Evolutionary conservation across 2,797 vertebrate species (phyloP).

Genomic region (Valencia hispanica): DNA sequence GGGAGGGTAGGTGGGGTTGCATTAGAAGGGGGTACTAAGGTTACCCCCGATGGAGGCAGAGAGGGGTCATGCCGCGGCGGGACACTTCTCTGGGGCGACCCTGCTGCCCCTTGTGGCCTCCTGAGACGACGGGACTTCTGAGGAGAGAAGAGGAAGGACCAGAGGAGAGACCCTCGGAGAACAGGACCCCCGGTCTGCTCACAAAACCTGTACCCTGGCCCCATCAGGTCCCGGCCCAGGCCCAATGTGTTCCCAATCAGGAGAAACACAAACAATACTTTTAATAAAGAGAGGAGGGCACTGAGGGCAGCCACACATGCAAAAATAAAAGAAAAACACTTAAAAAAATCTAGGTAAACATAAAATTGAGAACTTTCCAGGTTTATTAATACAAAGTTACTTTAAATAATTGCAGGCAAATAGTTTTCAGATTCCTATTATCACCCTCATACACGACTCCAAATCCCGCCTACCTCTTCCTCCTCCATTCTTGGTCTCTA

Average conservation of each 20-base stretch:
- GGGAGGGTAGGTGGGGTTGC: constrained; percentile 73
- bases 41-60: constrained; percentile 88
- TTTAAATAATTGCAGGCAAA: constrained; percentile 40
- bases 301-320: constrained; percentile 28
- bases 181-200: constrained; percentile 88
- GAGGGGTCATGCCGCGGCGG: constrained; percentile 88
- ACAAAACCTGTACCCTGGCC: constrained; percentile 71
- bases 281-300: constrained; percentile 87
- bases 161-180: constrained; percentile 80
- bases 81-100: constrained; percentile 87
- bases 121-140: constrained; percentile 91
- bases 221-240: constrained; percentile 63
- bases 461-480: constrained; percentile 57
- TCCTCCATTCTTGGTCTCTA: constrained; percentile 69
- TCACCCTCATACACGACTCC: constrained; percentile 56
- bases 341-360: constrained; percentile 8
- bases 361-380: constrained; percentile 12
- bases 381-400: constrained; percentile 28
- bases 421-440: constrained; percentile 53
- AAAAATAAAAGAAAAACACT: neutral
- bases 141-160: constrained; percentile 89
- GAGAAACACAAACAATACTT: constrained; percentile 93
- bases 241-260: constrained; percentile 98
- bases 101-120: constrained; percentile 72
- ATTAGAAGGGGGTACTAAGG: constrained; percentile 83